Evolutionary conservation across 1,140 invertebrate genomes (phyloP), one percentile per base, ranked within the genome.

Genomic region (Psilanteris sp.): DNA sequence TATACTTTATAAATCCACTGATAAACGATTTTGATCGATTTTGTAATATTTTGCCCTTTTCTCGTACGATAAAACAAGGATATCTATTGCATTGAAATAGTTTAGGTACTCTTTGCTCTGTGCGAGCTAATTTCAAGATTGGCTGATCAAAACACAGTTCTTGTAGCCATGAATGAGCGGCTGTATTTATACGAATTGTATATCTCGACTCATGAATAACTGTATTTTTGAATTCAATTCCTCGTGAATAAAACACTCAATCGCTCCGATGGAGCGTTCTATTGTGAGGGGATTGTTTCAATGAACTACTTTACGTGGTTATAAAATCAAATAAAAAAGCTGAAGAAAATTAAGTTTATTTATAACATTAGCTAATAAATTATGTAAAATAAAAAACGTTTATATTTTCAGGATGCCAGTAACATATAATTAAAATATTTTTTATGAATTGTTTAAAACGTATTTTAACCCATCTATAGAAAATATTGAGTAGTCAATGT

Each of bases 191-290:
- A 57, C 46, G 62, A 68, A 59, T 48, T 48, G 62, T 62, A 62
- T 61, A 29, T 67, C 46, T 31, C 36, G 9, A 62, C 39, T 68
- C 55, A 64, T 68, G 57, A 75, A 75, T 68, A 68, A 75, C 62
- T 68, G 62, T 68, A 62, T 74, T 74, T 67, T 67, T 67, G 61
- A 66, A 74, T 74, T 74, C 71, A 74, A 74, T 74, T 67, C 46
- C 52, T 74, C 71, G 71, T 61, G 71, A 74, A 74, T 74, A 74
- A 73, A 74, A 74, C 71, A 74, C 61, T 66, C 71, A 74, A 74
- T 74, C 71, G 71, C 61, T 74, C 46, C 61, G 54, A 59, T 61
- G 71, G 61, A 74, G 61, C 54, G 32, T 67, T 74, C 61, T 74
- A 74, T 74, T 61, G 71, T 46, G 54, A 37, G 27, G 57, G 20